A percentile compares a stretch with the other conserved stretches of the same genome.
These are phyloP conservation scores for Lampropteryx suffumata DNA, from an alignment of 2,888 invertebrate genomes.

Conservation along the genomic window DNA sequence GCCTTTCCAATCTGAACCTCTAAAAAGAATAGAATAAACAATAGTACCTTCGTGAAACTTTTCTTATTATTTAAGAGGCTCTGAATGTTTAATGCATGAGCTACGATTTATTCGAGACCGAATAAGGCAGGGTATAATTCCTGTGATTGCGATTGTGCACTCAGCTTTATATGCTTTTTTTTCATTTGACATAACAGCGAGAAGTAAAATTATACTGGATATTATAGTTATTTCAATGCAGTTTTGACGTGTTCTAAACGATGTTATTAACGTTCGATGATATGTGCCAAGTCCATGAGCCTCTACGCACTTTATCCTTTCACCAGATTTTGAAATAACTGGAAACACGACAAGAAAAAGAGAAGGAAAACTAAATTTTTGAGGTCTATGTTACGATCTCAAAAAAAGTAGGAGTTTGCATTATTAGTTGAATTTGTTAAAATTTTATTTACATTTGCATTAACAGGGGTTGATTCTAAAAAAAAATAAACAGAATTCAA, in stretches of 20 bases:
- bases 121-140: slow-evolving; percentile 64
- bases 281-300: too few relatives aligned
- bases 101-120: slow-evolving; percentile 62
- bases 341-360: too few relatives aligned
- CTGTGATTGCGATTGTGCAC: slow-evolving; percentile 59
- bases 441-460: too few relatives aligned
- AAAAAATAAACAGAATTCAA: neutral
- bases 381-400: too few relatives aligned
- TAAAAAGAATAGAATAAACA: slow-evolving; percentile 75
- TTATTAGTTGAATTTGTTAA: too few relatives aligned
- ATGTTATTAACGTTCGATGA: too few relatives aligned
- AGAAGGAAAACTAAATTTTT: too few relatives aligned
- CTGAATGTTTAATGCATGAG: slow-evolving; percentile 76
- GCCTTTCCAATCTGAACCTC: slow-evolving; percentile 77
- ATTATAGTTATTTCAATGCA: neutral
- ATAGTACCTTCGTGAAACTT: slow-evolving; percentile 67
- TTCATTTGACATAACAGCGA: slow-evolving; percentile 12
- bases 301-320: too few relatives aligned
- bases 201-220: neutral
- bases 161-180: slow-evolving; percentile 40
- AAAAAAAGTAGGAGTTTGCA: too few relatives aligned
- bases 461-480: neutral
- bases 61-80: slow-evolving; percentile 78
- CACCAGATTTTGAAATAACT: too few relatives aligned
- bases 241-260: neutral